Conservation (phyloP, 2,113 vertebrate genomes). For the Epinephelus lanceolatus region DNA sequence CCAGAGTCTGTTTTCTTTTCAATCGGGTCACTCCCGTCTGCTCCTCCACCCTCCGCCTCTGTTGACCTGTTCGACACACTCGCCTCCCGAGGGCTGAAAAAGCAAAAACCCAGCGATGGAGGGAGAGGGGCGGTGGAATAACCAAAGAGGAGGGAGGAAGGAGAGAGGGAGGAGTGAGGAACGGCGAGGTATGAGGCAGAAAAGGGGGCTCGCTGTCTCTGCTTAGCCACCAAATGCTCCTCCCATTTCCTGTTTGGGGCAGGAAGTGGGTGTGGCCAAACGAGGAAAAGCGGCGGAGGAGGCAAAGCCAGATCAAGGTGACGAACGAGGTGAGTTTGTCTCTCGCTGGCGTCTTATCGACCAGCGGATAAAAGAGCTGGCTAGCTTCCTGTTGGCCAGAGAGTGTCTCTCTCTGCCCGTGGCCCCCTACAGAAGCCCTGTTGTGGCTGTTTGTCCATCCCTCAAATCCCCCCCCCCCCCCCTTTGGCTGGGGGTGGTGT, state of each 20-base stretch:
- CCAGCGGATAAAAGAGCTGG: slow-evolving; percentile 55
- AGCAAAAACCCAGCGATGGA: slow-evolving; percentile 53
- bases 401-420: slow-evolving; percentile 61
- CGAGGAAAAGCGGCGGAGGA: slow-evolving; percentile 41
- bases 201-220: slow-evolving; percentile 61
- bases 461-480: slow-evolving; percentile 63
- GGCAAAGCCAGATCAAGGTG: slow-evolving; percentile 55
- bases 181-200: slow-evolving; percentile 74
- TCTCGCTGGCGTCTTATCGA: slow-evolving; percentile 42
- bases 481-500: slow-evolving; percentile 50
- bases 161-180: slow-evolving; percentile 65
- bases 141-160: slow-evolving; percentile 66
- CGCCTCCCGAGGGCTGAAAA: slow-evolving; percentile 61
- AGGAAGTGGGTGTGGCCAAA: slow-evolving; percentile 66
- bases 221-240: slow-evolving; percentile 62
- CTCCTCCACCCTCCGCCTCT: slow-evolving; percentile 54
- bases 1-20: slow-evolving; percentile 54
- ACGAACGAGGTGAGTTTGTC: slow-evolving; percentile 53
- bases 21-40: slow-evolving; percentile 51
- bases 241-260: slow-evolving; percentile 65
- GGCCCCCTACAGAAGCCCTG: slow-evolving; percentile 47
- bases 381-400: slow-evolving; percentile 58
- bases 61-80: slow-evolving; percentile 45
- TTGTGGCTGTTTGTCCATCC: slow-evolving; percentile 65
- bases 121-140: slow-evolving; percentile 40